These are phyloP conservation scores for Toxotes jaculatrix DNA, from an alignment of 2,113 vertebrate species.

Conservation along the genomic window DNA sequence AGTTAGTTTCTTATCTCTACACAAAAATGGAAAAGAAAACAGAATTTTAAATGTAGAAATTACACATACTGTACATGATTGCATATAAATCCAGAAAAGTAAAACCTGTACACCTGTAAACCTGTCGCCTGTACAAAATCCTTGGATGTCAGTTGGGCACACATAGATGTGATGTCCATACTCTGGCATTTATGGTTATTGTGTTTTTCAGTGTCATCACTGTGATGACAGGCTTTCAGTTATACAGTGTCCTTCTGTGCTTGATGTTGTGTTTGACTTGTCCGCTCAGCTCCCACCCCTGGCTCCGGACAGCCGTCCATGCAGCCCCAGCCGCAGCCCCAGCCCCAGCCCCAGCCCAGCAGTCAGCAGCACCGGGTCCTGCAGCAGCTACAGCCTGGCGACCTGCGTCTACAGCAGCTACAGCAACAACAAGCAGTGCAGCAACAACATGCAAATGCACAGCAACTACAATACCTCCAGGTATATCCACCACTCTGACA, in stretches of 20 bases:
- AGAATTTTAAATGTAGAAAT: too few relatives aligned
- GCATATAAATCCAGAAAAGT: too few relatives aligned
- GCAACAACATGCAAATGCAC: slow-evolving; percentile 90
- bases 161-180: too few relatives aligned
- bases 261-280: neutral
- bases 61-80: too few relatives aligned
- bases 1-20: too few relatives aligned
- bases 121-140: too few relatives aligned
- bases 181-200: too few relatives aligned
- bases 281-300: slow-evolving; percentile 74
- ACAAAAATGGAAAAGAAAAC: too few relatives aligned
- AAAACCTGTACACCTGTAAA: too few relatives aligned
- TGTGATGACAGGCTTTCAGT: too few relatives aligned
- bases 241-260: neutral
- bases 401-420: slow-evolving; percentile 93
- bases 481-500: slow-evolving; percentile 57
- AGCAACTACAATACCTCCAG: slow-evolving; percentile 89
- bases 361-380: slow-evolving; percentile 91
- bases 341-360: slow-evolving; percentile 76
- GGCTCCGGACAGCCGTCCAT: slow-evolving; percentile 81
- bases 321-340: slow-evolving; percentile 76
- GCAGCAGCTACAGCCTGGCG: slow-evolving; percentile 96
- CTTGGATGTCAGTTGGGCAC: too few relatives aligned
- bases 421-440: slow-evolving; percentile 88
- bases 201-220: too few relatives aligned